These are phyloP conservation scores for Ochotona curzoniae DNA, from an alignment of 2,113 vertebrate genomes.

Conservation along the genomic window DNA sequence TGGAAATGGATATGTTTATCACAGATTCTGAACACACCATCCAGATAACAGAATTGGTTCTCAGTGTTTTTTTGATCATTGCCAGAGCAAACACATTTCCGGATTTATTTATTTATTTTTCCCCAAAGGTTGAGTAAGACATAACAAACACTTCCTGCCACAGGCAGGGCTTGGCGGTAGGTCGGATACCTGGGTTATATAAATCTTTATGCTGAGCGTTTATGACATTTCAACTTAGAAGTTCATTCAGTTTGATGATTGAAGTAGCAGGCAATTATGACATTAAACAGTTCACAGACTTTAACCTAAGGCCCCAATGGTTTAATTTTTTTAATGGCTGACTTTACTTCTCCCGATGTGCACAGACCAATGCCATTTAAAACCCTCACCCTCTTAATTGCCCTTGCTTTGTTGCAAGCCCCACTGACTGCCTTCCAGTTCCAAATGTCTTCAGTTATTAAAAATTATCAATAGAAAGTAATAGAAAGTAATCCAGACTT, in stretches of 20 bases:
- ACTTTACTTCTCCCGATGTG: constrained; percentile 77
- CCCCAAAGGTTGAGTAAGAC: constrained; percentile 87
- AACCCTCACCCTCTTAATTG: constrained; percentile 83
- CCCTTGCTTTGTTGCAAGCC: constrained; percentile 78
- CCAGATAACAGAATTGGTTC: constrained; percentile 85
- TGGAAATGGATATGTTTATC: constrained; percentile 88
- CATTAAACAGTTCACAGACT: constrained; percentile 88
- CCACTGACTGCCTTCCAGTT: constrained; percentile 74
- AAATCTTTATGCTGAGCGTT: constrained; percentile 86
- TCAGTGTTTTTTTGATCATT: constrained; percentile 89
- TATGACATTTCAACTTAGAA: constrained; percentile 88
- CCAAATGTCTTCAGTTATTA: constrained; percentile 80
- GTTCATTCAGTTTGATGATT: constrained; percentile 85
- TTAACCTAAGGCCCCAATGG: constrained; percentile 86
- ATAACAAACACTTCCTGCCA: constrained; percentile 93
- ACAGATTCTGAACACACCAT: constrained; percentile 86
- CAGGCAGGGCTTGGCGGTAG: constrained; percentile 82
- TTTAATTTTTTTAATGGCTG: constrained; percentile 86
- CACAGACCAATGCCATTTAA: constrained; percentile 74
- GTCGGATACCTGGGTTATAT: constrained; percentile 93
- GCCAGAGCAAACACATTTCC: constrained; percentile 93
- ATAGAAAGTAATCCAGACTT: constrained; percentile 73
- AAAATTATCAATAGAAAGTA: constrained; percentile 81
- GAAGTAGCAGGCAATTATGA: constrained; percentile 88
- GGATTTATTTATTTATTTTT: constrained; percentile 85